Evolutionary conservation across 1,140 invertebrate species (phyloP).

Genomic region (Epicauta chinensis): DNA sequence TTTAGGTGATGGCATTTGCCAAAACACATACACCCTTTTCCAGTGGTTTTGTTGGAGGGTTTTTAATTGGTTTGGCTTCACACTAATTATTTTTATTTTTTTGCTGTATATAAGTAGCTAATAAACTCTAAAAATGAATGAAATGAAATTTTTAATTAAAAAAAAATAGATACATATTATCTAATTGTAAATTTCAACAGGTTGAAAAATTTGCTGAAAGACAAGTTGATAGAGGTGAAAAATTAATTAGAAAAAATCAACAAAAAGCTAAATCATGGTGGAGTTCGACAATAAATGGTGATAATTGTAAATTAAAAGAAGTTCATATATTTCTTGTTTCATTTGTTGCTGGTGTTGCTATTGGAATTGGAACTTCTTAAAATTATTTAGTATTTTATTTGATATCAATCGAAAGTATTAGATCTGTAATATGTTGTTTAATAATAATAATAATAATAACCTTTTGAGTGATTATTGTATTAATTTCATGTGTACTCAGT

Average conservation of each 20-base stretch:
- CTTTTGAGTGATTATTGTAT: no score
- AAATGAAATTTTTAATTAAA: not conserved
- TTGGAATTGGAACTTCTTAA: constrained; percentile 49
- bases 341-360: constrained; percentile 63
- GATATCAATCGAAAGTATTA: no score
- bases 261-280: constrained; percentile 57
- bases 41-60: constrained; percentile 78
- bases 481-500: no score
- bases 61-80: constrained; percentile 53
- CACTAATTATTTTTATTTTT: constrained; percentile 9
- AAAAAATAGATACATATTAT: not conserved
- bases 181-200: constrained; percentile 47
- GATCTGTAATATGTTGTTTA: no score
- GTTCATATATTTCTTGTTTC: constrained; percentile 68
- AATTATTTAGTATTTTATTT: not conserved
- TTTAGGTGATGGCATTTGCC: constrained; percentile 68
- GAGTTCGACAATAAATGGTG: constrained; percentile 60
- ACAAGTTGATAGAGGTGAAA: constrained; percentile 70
- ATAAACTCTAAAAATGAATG: not conserved
- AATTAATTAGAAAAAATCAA: constrained; percentile 60
- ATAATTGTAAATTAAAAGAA: constrained; percentile 60
- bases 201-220: constrained; percentile 69
- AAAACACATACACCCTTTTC: constrained; percentile 70
- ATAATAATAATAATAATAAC: no score
- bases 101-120: not conserved